These are phyloP conservation scores for Luperina nickerlii DNA, from an alignment of 2,888 invertebrate species.

Conservation along the genomic window DNA sequence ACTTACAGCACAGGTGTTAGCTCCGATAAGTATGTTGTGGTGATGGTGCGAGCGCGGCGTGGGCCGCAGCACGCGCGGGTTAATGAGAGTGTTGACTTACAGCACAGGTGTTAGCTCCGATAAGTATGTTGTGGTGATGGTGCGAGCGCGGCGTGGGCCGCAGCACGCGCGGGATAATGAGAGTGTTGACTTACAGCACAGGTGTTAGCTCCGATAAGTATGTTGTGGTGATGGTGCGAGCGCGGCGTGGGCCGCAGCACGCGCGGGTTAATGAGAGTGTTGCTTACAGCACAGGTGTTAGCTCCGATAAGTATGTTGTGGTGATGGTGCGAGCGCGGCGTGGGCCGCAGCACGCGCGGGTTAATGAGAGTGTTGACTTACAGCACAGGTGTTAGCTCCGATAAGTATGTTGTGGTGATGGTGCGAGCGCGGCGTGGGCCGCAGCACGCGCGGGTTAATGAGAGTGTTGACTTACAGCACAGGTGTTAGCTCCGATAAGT, in stretches of 20 bases:
- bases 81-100: too few species aligned
- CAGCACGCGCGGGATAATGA: too few species aligned
- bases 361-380: slow-evolving; percentile 7
- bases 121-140: too few species aligned
- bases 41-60: slow-evolving; percentile 89
- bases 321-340: too few species aligned
- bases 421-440: slow-evolving; percentile 85
- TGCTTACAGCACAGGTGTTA: too few species aligned
- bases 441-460: slow-evolving; percentile 83
- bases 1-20: slow-evolving; percentile 54
- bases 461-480: too few species aligned
- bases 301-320: too few species aligned
- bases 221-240: slow-evolving; percentile 90
- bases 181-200: slow-evolving; percentile 17
- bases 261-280: slow-evolving; percentile 72
- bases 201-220: slow-evolving; percentile 76
- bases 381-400: slow-evolving; percentile 67
- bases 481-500: too few species aligned
- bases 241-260: slow-evolving; percentile 87
- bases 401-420: slow-evolving; percentile 89
- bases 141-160: too few species aligned
- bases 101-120: too few species aligned
- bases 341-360: too few species aligned
- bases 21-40: slow-evolving; percentile 85
- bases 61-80: slow-evolving; percentile 86